phyloP scores from a whole-genome alignment of 2,797 vertebrate genomes.

The Micromesistius poutassou region DNA sequence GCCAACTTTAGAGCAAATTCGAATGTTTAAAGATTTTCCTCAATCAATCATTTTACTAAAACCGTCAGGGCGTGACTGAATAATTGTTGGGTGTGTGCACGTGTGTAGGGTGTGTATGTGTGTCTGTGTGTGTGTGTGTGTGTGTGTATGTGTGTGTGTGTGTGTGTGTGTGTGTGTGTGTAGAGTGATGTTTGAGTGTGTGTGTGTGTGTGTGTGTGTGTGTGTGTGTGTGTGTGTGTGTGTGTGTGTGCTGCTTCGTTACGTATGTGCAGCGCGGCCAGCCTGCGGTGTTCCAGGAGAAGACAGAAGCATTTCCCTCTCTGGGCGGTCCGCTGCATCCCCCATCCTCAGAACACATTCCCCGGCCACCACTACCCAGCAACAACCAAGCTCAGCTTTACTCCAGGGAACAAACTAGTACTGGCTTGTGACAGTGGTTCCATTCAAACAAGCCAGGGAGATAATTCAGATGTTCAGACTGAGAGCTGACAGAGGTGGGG shows the following conservation, averaged over 20 bases:
- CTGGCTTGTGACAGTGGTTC: not conserved
- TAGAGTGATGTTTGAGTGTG: too few relatives aligned
- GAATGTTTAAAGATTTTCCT: not conserved
- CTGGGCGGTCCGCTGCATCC: not conserved
- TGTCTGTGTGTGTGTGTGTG: too few relatives aligned
- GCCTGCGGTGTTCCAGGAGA: not conserved
- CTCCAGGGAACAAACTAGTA: not conserved
- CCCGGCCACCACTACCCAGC: not conserved
- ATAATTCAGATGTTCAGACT: not conserved
- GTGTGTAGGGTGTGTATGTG: not conserved
- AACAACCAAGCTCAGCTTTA: not conserved
- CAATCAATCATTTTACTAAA: not conserved
- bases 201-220: too few relatives aligned
- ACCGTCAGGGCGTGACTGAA: not conserved
- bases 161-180: not conserved
- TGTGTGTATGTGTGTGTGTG: too few relatives aligned
- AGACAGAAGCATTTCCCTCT: not conserved
- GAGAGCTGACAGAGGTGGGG: too few relatives aligned
- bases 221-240: too few relatives aligned
- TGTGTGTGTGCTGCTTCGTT: not conserved
- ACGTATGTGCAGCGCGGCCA: not conserved
- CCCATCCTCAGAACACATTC: not conserved
- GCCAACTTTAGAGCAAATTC: not conserved
- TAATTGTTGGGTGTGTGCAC: not conserved
- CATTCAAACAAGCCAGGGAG: not conserved